Conservation (phyloP, 2,888 invertebrate species). For the Chymomyza caudatula region DNA sequence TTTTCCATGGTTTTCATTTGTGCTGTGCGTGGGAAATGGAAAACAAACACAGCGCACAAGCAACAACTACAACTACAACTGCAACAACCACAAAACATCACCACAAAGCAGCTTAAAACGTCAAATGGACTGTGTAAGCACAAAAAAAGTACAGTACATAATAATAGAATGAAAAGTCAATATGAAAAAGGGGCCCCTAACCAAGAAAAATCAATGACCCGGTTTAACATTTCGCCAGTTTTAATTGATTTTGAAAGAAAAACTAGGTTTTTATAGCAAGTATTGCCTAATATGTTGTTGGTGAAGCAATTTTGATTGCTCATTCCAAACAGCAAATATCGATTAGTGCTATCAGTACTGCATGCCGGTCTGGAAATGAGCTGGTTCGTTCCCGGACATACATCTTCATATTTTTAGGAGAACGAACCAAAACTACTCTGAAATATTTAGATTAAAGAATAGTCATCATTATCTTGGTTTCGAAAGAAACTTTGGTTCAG, state of each 20-base stretch:
- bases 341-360: too few relatives aligned
- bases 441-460: too few relatives aligned
- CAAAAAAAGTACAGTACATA: background rate
- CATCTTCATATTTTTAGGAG: too few relatives aligned
- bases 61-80: background rate
- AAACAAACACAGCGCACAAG: background rate
- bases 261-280: too few relatives aligned
- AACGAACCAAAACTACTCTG: too few relatives aligned
- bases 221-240: background rate
- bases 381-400: too few relatives aligned
- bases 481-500: too few relatives aligned
- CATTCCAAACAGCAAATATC: too few relatives aligned
- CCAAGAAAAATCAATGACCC: slow-evolving; percentile 2
- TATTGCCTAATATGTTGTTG: too few relatives aligned
- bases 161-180: background rate
- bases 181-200: background rate
- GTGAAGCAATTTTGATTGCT: too few relatives aligned
- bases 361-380: too few relatives aligned
- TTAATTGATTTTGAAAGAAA: background rate
- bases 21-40: slow-evolving; percentile 8
- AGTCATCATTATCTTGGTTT: too few relatives aligned
- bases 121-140: slow-evolving; percentile 10
- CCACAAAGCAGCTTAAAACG: slow-evolving; percentile 13
- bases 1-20: background rate
- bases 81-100: background rate